phyloP scores from a whole-genome alignment of 2,888 invertebrate genomes.

The Phorcus lineatus region DNA sequence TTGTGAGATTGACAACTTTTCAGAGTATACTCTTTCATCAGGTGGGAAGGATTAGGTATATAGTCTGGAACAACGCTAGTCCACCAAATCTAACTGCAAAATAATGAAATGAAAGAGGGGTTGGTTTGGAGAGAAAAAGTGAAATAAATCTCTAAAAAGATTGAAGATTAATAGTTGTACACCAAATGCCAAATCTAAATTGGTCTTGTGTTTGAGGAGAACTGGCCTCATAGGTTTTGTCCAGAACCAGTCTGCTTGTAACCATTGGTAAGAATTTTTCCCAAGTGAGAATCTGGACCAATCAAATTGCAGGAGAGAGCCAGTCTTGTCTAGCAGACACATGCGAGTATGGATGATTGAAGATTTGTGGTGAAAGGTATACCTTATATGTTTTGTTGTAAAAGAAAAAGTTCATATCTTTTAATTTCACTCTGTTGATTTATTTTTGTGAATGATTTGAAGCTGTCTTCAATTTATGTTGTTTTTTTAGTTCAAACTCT shows the following conservation, averaged over 20 bases:
- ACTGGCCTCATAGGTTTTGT: background rate
- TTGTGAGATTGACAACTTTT: too few relatives aligned
- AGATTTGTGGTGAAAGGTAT: constrained; percentile 15
- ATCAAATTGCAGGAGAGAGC: constrained; percentile 28
- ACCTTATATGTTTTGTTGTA: background rate
- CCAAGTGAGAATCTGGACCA: constrained; percentile 7
- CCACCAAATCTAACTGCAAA: too few relatives aligned
- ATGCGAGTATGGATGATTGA: constrained; percentile 8
- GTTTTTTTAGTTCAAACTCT: background rate
- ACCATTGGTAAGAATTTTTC: background rate
- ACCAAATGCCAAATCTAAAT: too few relatives aligned
- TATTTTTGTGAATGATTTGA: background rate
- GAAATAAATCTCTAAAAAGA: too few relatives aligned
- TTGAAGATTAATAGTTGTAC: too few relatives aligned
- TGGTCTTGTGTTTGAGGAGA: too few relatives aligned
- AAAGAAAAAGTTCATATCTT: background rate
- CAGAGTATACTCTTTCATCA: too few relatives aligned
- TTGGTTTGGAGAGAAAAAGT: too few relatives aligned
- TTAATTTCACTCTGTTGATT: background rate
- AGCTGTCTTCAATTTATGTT: background rate
- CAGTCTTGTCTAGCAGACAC: constrained; percentile 24
- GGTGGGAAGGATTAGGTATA: too few relatives aligned
- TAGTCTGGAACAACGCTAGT: too few relatives aligned
- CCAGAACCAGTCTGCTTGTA: background rate
- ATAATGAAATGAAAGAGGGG: too few relatives aligned